Evolutionary conservation across 2,888 invertebrate species (phyloP).

Genomic region (Zygothrica quintamaculata): DNA sequence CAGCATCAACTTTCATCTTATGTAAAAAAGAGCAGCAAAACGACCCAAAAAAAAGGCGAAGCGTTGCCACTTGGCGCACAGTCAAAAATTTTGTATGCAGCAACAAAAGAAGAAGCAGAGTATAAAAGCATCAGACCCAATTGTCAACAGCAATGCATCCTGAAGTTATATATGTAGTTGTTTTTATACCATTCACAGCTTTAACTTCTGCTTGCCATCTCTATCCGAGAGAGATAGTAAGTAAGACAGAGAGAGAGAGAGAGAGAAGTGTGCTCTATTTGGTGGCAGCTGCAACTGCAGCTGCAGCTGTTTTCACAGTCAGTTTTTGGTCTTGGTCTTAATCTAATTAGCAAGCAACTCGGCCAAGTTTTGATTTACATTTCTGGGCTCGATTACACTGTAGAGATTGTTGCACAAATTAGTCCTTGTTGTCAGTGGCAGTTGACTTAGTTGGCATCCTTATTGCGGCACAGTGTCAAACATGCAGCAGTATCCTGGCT

Average conservation of each 20-base stretch:
- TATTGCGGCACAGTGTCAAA: neutral
- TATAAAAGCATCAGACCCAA: constrained; percentile 49
- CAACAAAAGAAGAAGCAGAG: too few relatives aligned
- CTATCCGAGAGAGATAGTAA: too few relatives aligned
- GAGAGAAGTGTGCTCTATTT: too few relatives aligned
- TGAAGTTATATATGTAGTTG: constrained; percentile 18
- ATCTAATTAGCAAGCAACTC: constrained; percentile 67
- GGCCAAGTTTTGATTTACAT: constrained; percentile 72
- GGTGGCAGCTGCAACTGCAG: neutral
- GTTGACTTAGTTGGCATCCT: neutral
- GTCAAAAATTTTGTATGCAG: constrained; percentile 58
- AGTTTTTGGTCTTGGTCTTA: constrained; percentile 40
- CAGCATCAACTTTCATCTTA: constrained; percentile 16
- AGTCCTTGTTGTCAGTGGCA: constrained; percentile 21
- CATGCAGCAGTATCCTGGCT: too few relatives aligned
- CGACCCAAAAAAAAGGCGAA: constrained; percentile 8
- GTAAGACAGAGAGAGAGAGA: too few relatives aligned
- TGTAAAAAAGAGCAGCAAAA: constrained; percentile 6
- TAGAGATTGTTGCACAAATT: constrained; percentile 43
- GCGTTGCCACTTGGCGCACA: constrained; percentile 61
- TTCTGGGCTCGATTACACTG: constrained; percentile 52
- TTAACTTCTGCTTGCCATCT: neutral
- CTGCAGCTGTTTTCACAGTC: constrained; percentile 3
- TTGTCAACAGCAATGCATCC: constrained; percentile 60
- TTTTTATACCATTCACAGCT: constrained; percentile 18